Evolutionary conservation across 2,797 vertebrate genomes (phyloP).

Genomic region (Anguilla megastoma): DNA sequence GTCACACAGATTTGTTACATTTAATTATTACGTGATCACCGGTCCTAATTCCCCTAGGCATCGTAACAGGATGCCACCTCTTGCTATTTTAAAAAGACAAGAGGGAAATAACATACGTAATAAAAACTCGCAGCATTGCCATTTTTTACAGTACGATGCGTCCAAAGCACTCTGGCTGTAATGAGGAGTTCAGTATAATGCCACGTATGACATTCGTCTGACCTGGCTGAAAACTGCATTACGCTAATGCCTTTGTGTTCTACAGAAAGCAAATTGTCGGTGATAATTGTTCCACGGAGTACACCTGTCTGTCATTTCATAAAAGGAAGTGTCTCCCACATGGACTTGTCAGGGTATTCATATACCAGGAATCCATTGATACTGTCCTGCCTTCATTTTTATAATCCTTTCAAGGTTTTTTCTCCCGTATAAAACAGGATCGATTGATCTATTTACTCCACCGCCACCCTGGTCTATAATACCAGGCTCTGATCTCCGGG

Average conservation of each 20-base stretch:
- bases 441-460: not conserved
- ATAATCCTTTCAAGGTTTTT: not conserved
- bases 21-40: not conserved
- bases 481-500: not conserved
- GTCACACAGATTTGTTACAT: not conserved
- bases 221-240: constrained; percentile 16
- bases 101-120: not conserved
- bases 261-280: constrained; percentile 26
- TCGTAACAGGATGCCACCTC: not conserved
- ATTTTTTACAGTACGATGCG: not conserved
- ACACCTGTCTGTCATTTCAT: constrained; percentile 16
- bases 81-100: not conserved
- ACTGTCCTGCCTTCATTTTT: not conserved
- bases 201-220: constrained; percentile 6
- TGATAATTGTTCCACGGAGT: constrained; percentile 25
- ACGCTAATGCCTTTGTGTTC: constrained; percentile 20
- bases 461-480: not conserved
- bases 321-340: constrained; percentile 14
- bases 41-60: not conserved
- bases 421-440: not conserved
- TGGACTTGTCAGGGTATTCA: not conserved
- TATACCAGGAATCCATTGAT: not conserved
- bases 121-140: constrained; percentile 2
- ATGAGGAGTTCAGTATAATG: not conserved
- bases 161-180: not conserved